Evolutionary conservation across 1,140 invertebrate species (phyloP), one percentile per base, ranked within the genome.

Genomic region (Melanaphis sacchari): DNA sequence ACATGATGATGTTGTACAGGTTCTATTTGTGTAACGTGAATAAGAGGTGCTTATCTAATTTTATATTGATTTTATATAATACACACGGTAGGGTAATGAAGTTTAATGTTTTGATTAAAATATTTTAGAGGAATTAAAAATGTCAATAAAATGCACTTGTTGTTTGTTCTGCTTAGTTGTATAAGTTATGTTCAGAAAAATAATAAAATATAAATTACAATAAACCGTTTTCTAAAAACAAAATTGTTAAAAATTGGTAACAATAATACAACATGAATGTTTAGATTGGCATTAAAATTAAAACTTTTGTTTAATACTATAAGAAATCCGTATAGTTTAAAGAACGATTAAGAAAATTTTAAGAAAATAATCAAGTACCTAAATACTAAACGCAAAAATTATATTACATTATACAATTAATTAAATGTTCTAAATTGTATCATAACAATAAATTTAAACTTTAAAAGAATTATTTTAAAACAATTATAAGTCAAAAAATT

Each of bases 1-100:
- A 76, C 15, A 6, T 15, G 15, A 66, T 15, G 9, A 59, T 59
- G 26, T 66, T 66, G 31, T n/a, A 76, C 31, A 76, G 15, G 59
- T n/a, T 76, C 31, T 76, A 76, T 76, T 76, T 76, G 59, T 76
- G 59, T 66, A 66, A 66, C n/a, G n/a, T n/a, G 59, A 76, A 76
- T n/a, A 76, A n/a, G n/a, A 76, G 59, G 5, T 76, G n/a, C 59
- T n/a, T 76, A 76, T 76, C 31, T 76, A 76, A 76, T 76, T n/a
- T 66, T 66, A 66, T 76, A 76, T 76, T 76, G 31, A 31, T 76
- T 18, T 76, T 76, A n/a, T n/a, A n/a, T n/a, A n/a, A n/a, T 31
- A 76, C 59, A 76, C n/a, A n/a, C n/a, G n/a, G n/a, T n/a, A 9
- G 11, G 59, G 59, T n/a, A 76, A 76, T 66, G 31, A n/a, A n/a